phyloP scores from a whole-genome alignment of 2,113 vertebrate species.

The Zingel zingel region DNA sequence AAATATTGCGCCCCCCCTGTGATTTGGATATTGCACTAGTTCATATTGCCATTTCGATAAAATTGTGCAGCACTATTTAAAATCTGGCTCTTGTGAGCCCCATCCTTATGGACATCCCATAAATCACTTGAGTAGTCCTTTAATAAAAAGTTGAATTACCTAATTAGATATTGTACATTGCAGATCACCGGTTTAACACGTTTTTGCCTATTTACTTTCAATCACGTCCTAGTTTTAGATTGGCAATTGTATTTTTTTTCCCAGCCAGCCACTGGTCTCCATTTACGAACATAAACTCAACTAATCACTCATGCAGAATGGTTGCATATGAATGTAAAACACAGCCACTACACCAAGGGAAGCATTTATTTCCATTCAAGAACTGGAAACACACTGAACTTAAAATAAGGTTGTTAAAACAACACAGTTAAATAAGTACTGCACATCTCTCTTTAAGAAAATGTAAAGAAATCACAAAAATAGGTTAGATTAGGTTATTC shows the following conservation, averaged over 20 bases:
- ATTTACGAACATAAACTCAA: no score
- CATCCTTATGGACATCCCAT: not conserved
- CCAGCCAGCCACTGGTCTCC: no score
- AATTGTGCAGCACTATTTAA: no score
- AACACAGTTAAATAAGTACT: not conserved
- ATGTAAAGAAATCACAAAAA: not conserved
- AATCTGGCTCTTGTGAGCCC: not conserved
- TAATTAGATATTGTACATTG: not conserved
- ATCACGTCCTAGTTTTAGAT: no score
- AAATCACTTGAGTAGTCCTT: not conserved
- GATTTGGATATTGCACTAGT: no score
- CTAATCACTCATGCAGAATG: no score
- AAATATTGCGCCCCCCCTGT: no score
- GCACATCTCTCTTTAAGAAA: not conserved
- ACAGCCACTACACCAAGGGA: not conserved
- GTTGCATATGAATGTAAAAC: not conserved
- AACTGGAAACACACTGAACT: slow-evolving; percentile 14
- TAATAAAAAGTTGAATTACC: not conserved
- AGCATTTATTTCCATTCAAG: slow-evolving; percentile 50
- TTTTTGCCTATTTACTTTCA: no score
- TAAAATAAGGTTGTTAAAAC: not conserved
- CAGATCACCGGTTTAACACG: not conserved
- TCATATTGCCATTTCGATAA: no score
- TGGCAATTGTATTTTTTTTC: no score
- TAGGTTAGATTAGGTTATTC: not conserved